Conservation (phyloP, 2,888 invertebrate genomes). For the Geophilus truncorum region DNA sequence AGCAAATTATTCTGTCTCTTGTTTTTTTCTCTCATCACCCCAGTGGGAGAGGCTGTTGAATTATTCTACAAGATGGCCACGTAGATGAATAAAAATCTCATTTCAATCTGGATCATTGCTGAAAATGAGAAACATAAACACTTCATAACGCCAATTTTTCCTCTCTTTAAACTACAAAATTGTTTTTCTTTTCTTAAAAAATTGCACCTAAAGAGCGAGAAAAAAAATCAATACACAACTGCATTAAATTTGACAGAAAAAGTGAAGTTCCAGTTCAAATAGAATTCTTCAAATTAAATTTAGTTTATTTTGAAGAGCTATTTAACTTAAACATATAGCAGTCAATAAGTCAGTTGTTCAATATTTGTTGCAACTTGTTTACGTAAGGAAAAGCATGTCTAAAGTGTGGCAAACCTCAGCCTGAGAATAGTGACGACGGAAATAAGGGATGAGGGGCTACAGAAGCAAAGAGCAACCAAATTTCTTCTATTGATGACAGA, state of each 20-base stretch:
- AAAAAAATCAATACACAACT: not conserved
- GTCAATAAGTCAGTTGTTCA: not conserved
- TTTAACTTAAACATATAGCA: too few species aligned
- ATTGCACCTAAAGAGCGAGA: not conserved
- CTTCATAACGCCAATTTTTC: conserved; percentile 7
- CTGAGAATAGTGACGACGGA: not conserved
- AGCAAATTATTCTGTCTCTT: conserved; percentile 17
- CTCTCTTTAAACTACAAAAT: not conserved
- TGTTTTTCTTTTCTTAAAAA: too few species aligned
- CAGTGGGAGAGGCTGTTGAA: conserved; percentile 5
- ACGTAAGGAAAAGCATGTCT: not conserved
- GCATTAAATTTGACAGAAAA: not conserved
- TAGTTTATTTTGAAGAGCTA: too few species aligned
- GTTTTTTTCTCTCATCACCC: not conserved
- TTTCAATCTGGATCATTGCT: conserved; percentile 6
- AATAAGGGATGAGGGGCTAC: not conserved
- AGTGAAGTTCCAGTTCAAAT: too few species aligned
- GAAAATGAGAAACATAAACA: conserved; percentile 6
- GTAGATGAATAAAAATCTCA: conserved; percentile 6
- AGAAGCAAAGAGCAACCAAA: not conserved
- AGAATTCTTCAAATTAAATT: too few species aligned
- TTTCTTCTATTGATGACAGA: not conserved
- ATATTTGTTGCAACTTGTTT: not conserved
- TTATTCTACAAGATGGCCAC: conserved; percentile 5
- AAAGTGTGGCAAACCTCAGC: not conserved